Conservation (phyloP, 1,140 invertebrate species). For the Habropoda laboriosa region DNA sequence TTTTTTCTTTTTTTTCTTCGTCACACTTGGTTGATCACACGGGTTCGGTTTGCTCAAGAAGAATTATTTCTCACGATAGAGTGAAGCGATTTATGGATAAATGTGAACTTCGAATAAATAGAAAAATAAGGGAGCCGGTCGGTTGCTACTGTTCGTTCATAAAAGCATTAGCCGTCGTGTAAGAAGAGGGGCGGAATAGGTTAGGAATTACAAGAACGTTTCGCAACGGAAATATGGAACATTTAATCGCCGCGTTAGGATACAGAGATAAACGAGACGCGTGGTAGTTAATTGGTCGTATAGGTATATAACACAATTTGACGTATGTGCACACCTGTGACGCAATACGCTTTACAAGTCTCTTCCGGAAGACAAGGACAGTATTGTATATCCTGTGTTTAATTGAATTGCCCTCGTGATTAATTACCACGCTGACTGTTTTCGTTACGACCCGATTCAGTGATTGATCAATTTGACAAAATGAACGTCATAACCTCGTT, state of each 20-base stretch:
- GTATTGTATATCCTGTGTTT: constrained; percentile 38
- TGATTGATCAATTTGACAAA: background rate
- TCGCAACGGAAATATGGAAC: constrained; percentile 11
- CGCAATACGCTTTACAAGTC: constrained; percentile 42
- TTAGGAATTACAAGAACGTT: background rate
- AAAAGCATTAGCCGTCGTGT: background rate
- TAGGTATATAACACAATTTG: constrained; percentile 22
- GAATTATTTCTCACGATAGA: background rate
- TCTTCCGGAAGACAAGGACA: constrained; percentile 55
- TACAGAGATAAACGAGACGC: background rate
- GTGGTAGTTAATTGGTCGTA: constrained; percentile 23
- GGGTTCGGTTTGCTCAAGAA: too few species aligned
- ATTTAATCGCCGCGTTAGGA: constrained; percentile 3
- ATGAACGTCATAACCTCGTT: background rate
- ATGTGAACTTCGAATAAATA: background rate
- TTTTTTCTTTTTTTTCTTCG: background rate
- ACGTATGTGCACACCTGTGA: constrained; percentile 29
- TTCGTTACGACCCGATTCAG: background rate
- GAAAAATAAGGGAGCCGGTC: background rate
- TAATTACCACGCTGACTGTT: constrained; percentile 28
- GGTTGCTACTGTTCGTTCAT: too few species aligned
- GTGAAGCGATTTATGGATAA: background rate
- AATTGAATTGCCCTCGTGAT: constrained; percentile 59
- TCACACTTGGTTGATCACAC: too few species aligned
- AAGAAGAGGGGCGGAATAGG: background rate